Conservation (phyloP, 2,888 invertebrate species). For the Flabesymbios commensalis region DNA sequence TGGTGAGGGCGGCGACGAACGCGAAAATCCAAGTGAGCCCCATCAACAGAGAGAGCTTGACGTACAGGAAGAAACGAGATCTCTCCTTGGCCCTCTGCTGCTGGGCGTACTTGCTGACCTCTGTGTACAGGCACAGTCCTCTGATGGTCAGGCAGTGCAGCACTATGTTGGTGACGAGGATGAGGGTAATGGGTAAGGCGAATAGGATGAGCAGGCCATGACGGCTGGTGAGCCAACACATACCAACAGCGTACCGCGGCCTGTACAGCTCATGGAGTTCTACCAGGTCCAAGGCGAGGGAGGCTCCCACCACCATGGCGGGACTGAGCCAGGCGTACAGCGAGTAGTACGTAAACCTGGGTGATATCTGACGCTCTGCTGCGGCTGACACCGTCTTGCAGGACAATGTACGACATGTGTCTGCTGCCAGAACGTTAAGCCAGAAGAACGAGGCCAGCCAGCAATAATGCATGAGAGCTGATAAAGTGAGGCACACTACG, state of each 20-base stretch:
- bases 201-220: constrained; percentile 66
- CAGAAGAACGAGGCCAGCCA: constrained; percentile 66
- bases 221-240: constrained; percentile 67
- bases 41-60: constrained; percentile 54
- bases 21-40: constrained; percentile 64
- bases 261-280: constrained; percentile 45
- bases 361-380: constrained; percentile 17
- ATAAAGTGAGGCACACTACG: constrained; percentile 59
- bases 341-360: constrained; percentile 40
- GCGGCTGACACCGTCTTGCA: neutral
- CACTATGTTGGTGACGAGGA: constrained; percentile 63
- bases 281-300: constrained; percentile 61
- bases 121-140: constrained; percentile 58
- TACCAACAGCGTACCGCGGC: constrained; percentile 64
- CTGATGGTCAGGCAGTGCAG: constrained; percentile 66
- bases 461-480: constrained; percentile 63
- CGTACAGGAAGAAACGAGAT: constrained; percentile 24
- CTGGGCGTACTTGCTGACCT: neutral
- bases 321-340: constrained; percentile 61
- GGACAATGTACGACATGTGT: constrained; percentile 66
- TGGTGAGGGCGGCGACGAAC: constrained; percentile 57
- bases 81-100: constrained; percentile 14
- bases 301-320: constrained; percentile 44
- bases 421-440: constrained; percentile 67
- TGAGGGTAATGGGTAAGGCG: constrained; percentile 64